Base-by-base conservation (phyloP, 2,888 invertebrate species). In the Geophilus truncorum region DNA sequence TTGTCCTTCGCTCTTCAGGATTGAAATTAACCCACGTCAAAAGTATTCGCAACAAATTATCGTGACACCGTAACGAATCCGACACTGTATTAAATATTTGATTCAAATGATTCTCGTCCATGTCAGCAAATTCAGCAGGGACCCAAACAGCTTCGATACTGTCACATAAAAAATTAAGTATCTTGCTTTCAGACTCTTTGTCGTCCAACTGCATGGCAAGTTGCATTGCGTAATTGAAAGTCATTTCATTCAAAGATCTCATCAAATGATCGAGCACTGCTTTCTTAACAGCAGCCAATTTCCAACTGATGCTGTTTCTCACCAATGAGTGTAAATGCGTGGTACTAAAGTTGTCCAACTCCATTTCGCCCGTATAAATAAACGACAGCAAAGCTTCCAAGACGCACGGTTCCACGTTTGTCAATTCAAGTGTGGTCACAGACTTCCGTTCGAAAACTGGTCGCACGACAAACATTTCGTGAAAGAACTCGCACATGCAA, bases 11-110 rank as follows among this genome's bases (percentile, higher is more conserved):
- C 25, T 70, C 70, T 70, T 70, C 70, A 1, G 70, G 70, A 28
- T 70, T 70, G n/a, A 70, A 70, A 70, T 70, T 70, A 70, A 70
- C 70, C 70, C 70, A 70, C 10, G 70, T 70, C n/a, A 70, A 10
- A 9, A 70, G 12, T 70, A 70, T 28, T 70, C 70, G 70, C 28
- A 70, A 70, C 28, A 70, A 70, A 70, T 70, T 70, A n/a, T 70
- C 70, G 12, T 70, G 70, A 28, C 70, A 70, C 28, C 15, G 25
- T 7, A 70, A 25, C 12, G 70, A 15, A 6, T 70, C 70, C 4
- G 70, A 28, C 12, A 70, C 70, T 25, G 12, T 70, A n/a, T 28
- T 70, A 28, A 70, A 70, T 28, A 70, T 70, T n/a, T 70, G 70
- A 28, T 70, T 25, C 70, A 70, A 70, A 70, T 70, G 70, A 12